Conservation (phyloP, 2,113 vertebrate genomes). For the Calyptomena viridis region DNA sequence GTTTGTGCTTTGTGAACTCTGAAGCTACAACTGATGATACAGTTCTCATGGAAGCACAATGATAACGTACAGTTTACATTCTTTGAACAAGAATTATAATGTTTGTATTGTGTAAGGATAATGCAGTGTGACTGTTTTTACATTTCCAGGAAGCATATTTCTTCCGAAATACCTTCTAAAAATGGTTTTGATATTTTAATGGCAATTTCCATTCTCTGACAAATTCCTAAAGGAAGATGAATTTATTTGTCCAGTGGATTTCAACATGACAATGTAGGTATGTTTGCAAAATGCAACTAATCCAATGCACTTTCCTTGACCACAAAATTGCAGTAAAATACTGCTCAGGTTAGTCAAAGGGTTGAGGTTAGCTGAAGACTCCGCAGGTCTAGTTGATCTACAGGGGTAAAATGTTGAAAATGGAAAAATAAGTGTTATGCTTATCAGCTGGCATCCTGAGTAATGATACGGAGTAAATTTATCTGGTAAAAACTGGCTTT, state of each 20-base stretch:
- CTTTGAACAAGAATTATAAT: not conserved
- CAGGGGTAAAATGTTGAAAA: not conserved
- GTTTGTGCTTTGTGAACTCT: not conserved
- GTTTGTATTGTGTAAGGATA: not conserved
- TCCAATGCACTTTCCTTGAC: not conserved
- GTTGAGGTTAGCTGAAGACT: rapidly evolving
- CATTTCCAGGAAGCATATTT: not conserved
- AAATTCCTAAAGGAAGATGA: not conserved
- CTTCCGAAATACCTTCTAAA: not conserved
- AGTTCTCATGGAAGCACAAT: not conserved
- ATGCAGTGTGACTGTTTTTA: not conserved
- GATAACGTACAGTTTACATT: not conserved
- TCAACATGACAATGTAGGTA: not conserved
- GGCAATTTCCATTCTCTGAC: not conserved
- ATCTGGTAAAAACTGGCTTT: not conserved
- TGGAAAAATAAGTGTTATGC: not conserved
- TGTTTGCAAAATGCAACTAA: not conserved
- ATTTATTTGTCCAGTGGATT: not conserved
- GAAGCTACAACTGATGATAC: not conserved
- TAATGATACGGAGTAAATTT: not conserved
- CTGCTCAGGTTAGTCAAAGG: not conserved
- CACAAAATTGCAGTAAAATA: not conserved
- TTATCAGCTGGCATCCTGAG: not conserved
- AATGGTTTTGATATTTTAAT: not conserved
- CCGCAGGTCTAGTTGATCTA: not conserved